Evolutionary conservation across 2,888 invertebrate genomes (phyloP), one percentile per base, ranked within the genome.

Genomic region (Drosophila recens): DNA sequence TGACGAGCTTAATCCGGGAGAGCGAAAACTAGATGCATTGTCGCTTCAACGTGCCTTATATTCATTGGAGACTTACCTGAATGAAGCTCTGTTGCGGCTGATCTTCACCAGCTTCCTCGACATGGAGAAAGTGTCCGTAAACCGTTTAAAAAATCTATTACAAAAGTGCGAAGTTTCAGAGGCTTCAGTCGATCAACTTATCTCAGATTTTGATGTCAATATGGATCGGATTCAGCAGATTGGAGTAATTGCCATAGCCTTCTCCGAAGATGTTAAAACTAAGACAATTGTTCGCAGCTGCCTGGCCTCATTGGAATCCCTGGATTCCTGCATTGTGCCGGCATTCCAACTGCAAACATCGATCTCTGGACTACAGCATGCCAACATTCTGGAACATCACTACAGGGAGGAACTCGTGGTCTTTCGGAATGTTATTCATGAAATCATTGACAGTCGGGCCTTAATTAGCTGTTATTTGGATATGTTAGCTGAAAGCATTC

Each of bases 181-280:
- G 30, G 75, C 56, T 36, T 36, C 36, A 0, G 62, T 85, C 0
- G 89, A 91, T 30, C 82, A 87, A 13, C 62, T 89, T 0, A 91
- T 92, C 36, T 82, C 82, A 0, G 89, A 91, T 51, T 92, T 92
- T 65, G 92, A 92, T 80, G 77, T 85, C 0, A 91, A 91, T 58
- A 79, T 91, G 17, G 92, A 92, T 72, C 87, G 92, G 17, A 88
- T 91, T 11, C 90, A 90, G 5, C 92, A 92, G 71, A 91, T 92
- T 57, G 92, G 92, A 2, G 78, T 91, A 3, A 92, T 92, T 79
- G 92, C 92, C 0, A 90, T 91, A 49, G 90, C 90, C 0, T 91
- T 91, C 64, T 87, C 91, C 0, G 77, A 87, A 3, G 90, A 91
- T 74, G 72, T 87, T 0, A 91, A 91, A 70, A 87, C 91, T 49